Evolutionary conservation across 1,140 invertebrate species (phyloP).

Genomic region (Brachystomella parvula): DNA sequence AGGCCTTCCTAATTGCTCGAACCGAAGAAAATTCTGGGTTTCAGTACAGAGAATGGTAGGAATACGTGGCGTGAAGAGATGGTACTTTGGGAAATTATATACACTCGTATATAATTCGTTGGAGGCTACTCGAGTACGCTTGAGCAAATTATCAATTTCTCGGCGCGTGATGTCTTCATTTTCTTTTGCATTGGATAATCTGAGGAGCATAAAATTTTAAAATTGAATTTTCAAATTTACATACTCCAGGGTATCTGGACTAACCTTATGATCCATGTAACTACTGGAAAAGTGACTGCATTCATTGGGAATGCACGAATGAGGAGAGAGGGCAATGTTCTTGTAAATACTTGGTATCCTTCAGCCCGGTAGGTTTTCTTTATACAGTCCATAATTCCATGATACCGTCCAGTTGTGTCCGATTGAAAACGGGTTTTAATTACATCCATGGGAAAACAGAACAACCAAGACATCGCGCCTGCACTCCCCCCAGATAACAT

Average conservation of each 20-base stretch:
- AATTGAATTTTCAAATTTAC: neutral
- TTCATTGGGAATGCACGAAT: slow-evolving; percentile 86
- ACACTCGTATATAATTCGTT: neutral
- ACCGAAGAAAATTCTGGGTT: neutral
- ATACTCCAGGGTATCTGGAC: neutral
- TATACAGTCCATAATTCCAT: slow-evolving; percentile 62
- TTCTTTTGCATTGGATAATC: neutral
- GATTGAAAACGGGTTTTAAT: slow-evolving; percentile 80
- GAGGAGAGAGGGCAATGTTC: slow-evolving; percentile 66
- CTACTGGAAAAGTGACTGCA: slow-evolving; percentile 77
- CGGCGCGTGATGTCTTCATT: neutral
- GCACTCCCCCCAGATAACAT: slow-evolving; percentile 71
- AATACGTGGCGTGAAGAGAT: neutral
- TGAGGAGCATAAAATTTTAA: neutral
- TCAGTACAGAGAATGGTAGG: neutral
- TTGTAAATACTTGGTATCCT: slow-evolving; percentile 57
- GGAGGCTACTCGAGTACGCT: too few relatives aligned
- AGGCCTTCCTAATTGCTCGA: neutral
- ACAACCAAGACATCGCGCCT: slow-evolving; percentile 73
- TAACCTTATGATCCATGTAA: slow-evolving; percentile 60
- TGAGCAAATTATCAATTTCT: neutral
- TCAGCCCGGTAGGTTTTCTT: slow-evolving; percentile 58
- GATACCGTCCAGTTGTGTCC: slow-evolving; percentile 55
- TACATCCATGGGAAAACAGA: slow-evolving; percentile 80
- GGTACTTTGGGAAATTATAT: neutral